Percentiles rank a stretch among this genome's conserved stretches.
phyloP scores from a whole-genome alignment of 2,113 vertebrate genomes.

The Pithys albifrons region DNA sequence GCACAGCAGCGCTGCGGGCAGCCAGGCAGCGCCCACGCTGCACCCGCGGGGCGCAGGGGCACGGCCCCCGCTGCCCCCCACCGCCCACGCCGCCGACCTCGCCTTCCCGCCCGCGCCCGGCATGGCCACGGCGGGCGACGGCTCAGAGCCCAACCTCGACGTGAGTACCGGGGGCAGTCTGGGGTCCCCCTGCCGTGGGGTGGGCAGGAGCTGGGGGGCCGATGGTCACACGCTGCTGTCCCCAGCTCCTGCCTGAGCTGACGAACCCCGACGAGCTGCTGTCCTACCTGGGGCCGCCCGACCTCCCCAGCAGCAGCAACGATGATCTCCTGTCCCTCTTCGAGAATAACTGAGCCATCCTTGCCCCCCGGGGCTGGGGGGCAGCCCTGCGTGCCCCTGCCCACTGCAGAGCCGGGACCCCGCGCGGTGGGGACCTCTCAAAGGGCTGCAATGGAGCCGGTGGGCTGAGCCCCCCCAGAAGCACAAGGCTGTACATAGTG shows the following conservation, averaged over 20 bases:
- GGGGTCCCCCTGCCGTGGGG: neutral
- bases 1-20: slow-evolving; percentile 72
- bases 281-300: slow-evolving; percentile 91
- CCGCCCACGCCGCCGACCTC: slow-evolving; percentile 39
- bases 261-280: slow-evolving; percentile 94
- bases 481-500: slow-evolving; percentile 73
- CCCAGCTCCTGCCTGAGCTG: slow-evolving; percentile 93
- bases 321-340: slow-evolving; percentile 95
- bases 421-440: neutral
- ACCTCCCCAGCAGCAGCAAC: slow-evolving; percentile 90
- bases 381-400: neutral
- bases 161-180: slow-evolving; percentile 75
- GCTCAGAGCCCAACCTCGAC: slow-evolving; percentile 86
- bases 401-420: neutral
- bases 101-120: slow-evolving; percentile 76
- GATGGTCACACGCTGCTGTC: neutral
- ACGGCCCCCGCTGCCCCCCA: slow-evolving; percentile 61
- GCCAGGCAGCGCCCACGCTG: slow-evolving; percentile 75
- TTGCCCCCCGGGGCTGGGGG: neutral
- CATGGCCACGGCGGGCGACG: slow-evolving; percentile 78
- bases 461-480: slow-evolving; percentile 7
- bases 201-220: neutral
- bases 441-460: neutral
- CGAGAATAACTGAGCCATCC: slow-evolving; percentile 88
- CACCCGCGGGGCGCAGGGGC: slow-evolving; percentile 73